Conservation (phyloP, 2,797 vertebrate genomes). For the Acropternis orthonyx region DNA sequence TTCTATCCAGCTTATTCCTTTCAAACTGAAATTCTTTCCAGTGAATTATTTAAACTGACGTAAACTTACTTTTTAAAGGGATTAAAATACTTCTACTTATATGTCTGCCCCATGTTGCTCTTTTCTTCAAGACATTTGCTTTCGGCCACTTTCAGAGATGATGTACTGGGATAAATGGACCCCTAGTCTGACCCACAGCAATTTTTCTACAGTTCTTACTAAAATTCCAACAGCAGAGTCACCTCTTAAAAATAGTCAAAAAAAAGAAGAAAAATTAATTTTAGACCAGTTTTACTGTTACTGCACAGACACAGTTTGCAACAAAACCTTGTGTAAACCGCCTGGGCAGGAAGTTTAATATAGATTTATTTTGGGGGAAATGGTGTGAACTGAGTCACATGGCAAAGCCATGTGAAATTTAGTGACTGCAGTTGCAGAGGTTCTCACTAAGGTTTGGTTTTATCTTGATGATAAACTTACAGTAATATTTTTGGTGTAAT, state of each 20-base stretch:
- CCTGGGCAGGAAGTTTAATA: background rate
- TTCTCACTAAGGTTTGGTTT: background rate
- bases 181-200: background rate
- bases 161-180: background rate
- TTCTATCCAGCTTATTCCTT: background rate
- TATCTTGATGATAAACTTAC: background rate
- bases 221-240: background rate
- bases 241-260: background rate
- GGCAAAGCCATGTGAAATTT: background rate
- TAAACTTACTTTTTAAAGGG: background rate
- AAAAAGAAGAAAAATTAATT: background rate
- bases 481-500: background rate
- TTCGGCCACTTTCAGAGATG: background rate
- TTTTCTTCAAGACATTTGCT: background rate
- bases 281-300: background rate
- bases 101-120: background rate
- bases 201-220: background rate
- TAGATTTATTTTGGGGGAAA: background rate
- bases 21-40: background rate
- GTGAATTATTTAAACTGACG: conserved; percentile 21
- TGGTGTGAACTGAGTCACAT: background rate
- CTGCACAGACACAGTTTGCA: background rate
- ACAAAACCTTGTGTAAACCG: background rate
- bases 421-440: background rate
- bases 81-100: conserved; percentile 12